Evolutionary conservation across 2,888 invertebrate genomes (phyloP).

Genomic region (Thalpophila matura): DNA sequence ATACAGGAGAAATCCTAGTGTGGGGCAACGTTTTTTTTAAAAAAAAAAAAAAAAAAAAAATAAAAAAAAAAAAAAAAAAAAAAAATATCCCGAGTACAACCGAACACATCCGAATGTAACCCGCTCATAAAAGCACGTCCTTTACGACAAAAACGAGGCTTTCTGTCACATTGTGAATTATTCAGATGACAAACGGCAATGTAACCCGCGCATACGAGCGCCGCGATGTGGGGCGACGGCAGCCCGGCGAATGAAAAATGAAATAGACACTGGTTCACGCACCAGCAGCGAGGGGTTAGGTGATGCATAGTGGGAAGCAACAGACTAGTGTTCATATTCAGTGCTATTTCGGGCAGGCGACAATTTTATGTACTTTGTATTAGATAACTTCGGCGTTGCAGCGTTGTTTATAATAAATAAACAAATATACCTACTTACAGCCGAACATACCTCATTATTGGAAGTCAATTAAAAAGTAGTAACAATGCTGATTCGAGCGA

Average conservation of each 20-base stretch:
- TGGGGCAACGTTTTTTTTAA: too few species aligned
- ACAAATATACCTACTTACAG: too few species aligned
- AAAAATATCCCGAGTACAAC: slow-evolving; percentile 8
- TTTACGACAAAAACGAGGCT: slow-evolving; percentile 29
- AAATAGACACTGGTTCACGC: slow-evolving; percentile 32
- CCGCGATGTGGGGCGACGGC: not conserved
- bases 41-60: too few species aligned
- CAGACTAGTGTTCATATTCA: slow-evolving; percentile 1
- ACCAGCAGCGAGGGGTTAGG: slow-evolving; percentile 2
- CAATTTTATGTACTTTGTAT: not conserved
- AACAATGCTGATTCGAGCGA: too few species aligned
- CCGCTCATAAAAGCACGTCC: slow-evolving; percentile 44
- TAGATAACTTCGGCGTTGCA: not conserved
- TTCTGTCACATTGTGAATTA: slow-evolving; percentile 52
- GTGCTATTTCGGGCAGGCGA: not conserved
- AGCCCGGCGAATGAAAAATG: slow-evolving; percentile 19
- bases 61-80: too few species aligned
- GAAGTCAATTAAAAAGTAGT: too few species aligned
- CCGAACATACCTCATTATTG: too few species aligned
- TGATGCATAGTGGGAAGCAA: slow-evolving; percentile 7
- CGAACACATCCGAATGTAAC: slow-evolving; percentile 20
- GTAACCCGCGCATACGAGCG: slow-evolving; percentile 18
- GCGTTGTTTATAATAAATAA: not conserved
- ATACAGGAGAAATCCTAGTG: too few species aligned
- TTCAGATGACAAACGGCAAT: slow-evolving; percentile 49